Conservation (phyloP, 1,140 invertebrate genomes). For the Agrypnia vestita region DNA sequence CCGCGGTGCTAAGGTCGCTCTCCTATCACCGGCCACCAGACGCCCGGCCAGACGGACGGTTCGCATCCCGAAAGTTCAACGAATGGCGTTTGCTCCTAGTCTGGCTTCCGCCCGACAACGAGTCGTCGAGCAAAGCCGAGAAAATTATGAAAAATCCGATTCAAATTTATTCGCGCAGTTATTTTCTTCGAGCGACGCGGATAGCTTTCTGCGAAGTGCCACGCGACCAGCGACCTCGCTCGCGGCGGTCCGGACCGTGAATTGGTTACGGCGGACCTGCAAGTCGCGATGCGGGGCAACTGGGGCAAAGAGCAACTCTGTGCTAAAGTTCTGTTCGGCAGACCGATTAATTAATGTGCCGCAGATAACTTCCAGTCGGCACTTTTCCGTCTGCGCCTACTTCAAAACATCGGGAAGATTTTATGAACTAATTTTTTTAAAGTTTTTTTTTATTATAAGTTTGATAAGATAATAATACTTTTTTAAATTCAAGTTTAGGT, state of each 20-base stretch:
- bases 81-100: not conserved
- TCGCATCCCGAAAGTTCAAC: not conserved
- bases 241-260: not conserved
- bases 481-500: too few species aligned
- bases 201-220: not conserved
- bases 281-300: not conserved
- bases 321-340: constrained; percentile 31
- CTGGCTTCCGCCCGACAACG: not conserved
- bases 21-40: not conserved
- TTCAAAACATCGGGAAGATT: too few species aligned
- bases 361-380: not conserved
- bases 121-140: not conserved
- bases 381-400: too few species aligned
- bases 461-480: too few species aligned
- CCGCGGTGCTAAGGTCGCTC: not conserved
- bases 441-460: too few species aligned
- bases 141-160: not conserved
- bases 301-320: not conserved
- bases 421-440: too few species aligned
- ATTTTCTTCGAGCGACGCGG: too few species aligned
- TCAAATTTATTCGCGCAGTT: too few species aligned
- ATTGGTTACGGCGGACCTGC: not conserved
- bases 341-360: constrained; percentile 26
- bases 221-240: not conserved
- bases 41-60: constrained; percentile 1